Evolutionary conservation across 2,888 invertebrate genomes (phyloP), one percentile per base, ranked within the genome.

Genomic region (Rutpela maculata): DNA sequence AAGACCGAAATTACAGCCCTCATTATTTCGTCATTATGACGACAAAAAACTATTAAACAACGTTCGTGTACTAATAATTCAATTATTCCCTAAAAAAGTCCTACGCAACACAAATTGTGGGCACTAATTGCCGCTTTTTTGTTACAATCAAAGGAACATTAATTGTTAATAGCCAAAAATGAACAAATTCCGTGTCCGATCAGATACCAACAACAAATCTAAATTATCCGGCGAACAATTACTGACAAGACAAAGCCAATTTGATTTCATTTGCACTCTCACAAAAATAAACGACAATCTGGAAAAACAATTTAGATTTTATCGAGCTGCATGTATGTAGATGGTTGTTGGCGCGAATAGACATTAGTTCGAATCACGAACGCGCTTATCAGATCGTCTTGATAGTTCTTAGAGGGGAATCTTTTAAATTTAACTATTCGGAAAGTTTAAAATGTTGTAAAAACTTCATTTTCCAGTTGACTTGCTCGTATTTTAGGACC

Each of bases 161-260:
- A 80, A 82, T 79, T 78, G 80, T 78, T 75, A 71, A 74, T 60
- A 75, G 77, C 75, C 74, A 76, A 79, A 84, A 85, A 85, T 85
- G 85, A 83, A 84, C 81, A 80, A 81, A 84, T 85, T 79, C 82
- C 85, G 84, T 85, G 85, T 75, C 74, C 68, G 78, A 83, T 83
- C 83, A 73, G 84, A 84, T 84, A 83, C 78, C 59, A 69, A 57
- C 74, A 77, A 74, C 75, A 77, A 81, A 77, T 78, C 75, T 68
- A 83, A 81, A 78, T 80, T 80, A 81, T 80, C 78, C 79, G 74
- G 65, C 72, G 71, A 65, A 66, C 71, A 77, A 78, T 75, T 80
- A 76, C 78, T 76, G 81, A 82, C 79, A 84, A 82, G 81, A 81
- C 81, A 80, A 82, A 84, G 78, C 82, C 79, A 68, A 77, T 80